A percentile compares a stretch with the other conserved stretches of the same genome.
Conservation (phyloP, 2,888 invertebrate genomes). For the Creontiades dilutus region DNA sequence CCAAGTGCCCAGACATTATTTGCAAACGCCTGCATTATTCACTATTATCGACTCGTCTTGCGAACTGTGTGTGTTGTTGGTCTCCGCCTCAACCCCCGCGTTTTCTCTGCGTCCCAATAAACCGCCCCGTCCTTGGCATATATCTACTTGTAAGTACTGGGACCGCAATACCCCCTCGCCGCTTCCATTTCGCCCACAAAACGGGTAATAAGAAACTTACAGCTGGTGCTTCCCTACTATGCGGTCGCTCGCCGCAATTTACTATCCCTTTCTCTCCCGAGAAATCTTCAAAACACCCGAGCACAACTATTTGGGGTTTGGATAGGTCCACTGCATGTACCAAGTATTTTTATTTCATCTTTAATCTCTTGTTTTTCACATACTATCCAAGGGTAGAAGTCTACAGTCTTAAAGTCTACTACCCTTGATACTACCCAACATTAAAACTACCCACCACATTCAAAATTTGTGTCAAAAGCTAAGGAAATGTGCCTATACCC, state of each 20-base stretch:
- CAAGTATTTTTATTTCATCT: no score
- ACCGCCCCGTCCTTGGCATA: constrained; percentile 47
- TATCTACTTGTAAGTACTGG: constrained; percentile 14
- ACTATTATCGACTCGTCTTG: constrained; percentile 11
- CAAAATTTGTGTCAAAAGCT: no score
- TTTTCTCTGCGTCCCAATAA: constrained; percentile 20
- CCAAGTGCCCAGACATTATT: not conserved
- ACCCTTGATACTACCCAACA: no score
- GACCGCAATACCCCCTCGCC: constrained; percentile 38
- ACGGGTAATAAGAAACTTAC: constrained; percentile 49
- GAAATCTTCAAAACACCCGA: not conserved
- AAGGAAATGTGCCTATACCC: no score
- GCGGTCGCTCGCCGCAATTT: constrained; percentile 29
- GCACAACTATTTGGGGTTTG: not conserved
- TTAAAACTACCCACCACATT: no score
- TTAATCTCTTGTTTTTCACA: no score
- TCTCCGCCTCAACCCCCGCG: not conserved
- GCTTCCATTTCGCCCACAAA: not conserved
- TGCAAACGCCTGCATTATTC: not conserved
- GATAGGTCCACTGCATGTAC: not conserved
- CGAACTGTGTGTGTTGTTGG: not conserved
- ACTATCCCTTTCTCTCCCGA: constrained; percentile 16
- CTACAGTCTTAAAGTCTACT: no score
- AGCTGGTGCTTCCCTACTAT: constrained; percentile 12
- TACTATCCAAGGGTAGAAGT: no score